phyloP scores from a whole-genome alignment of 2,888 invertebrate species.

The Drosophila fungiperda region DNA sequence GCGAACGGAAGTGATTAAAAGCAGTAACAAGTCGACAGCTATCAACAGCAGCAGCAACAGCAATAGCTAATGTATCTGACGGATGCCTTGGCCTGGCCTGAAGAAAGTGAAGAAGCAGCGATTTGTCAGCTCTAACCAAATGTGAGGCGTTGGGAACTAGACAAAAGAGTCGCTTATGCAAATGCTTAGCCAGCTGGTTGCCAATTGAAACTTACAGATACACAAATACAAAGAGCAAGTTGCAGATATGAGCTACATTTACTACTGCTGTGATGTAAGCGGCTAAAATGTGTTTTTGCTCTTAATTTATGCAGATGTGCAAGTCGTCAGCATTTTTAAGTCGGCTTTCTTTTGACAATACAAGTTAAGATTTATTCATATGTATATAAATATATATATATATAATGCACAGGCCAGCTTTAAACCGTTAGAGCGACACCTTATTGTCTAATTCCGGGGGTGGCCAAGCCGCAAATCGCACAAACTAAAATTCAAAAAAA shows the following conservation, averaged over 20 bases:
- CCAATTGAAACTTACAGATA: constrained; percentile 34
- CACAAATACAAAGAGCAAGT: constrained; percentile 11
- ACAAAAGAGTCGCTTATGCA: constrained; percentile 77
- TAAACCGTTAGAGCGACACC: constrained; percentile 45
- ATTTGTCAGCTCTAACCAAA: constrained; percentile 43
- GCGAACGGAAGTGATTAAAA: constrained; percentile 77
- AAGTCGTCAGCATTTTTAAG: constrained; percentile 54
- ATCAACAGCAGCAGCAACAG: constrained; percentile 28
- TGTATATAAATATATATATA: constrained; percentile 20
- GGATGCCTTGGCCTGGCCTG: constrained; percentile 19
- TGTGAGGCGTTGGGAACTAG: constrained; percentile 51
- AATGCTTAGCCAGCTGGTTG: constrained; percentile 40
- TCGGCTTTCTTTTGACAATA: constrained; percentile 73
- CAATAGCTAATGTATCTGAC: constrained; percentile 40
- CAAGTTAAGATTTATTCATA: constrained; percentile 17
- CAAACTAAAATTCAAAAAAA: constrained; percentile 23
- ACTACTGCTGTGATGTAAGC: constrained; percentile 69
- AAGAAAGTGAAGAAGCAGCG: constrained; percentile 75
- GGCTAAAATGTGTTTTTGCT: constrained; percentile 47
- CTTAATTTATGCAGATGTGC: constrained; percentile 69
- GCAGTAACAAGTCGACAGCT: constrained; percentile 52
- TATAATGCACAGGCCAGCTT: constrained; percentile 6
- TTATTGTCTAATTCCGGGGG: constrained; percentile 50
- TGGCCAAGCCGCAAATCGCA: constrained; percentile 52
- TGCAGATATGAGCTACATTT: constrained; percentile 59